Conservation (phyloP, 2,113 vertebrate genomes). For the Anoura caudifer region DNA sequence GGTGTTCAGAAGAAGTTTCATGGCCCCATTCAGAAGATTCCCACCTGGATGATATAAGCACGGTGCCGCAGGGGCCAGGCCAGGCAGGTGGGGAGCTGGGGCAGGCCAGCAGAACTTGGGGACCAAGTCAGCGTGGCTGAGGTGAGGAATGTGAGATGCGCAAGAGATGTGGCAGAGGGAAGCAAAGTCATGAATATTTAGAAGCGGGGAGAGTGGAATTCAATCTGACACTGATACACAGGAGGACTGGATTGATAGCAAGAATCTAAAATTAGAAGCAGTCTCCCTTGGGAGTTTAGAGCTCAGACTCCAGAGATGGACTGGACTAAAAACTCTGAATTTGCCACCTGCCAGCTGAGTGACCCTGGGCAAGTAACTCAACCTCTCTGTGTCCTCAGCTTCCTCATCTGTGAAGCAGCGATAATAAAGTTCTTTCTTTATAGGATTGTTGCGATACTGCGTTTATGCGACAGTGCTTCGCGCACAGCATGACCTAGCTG, state of each 20-base stretch:
- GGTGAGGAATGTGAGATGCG: conserved; percentile 28
- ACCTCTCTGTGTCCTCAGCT: neutral
- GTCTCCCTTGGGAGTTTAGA: neutral
- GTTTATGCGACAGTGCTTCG: neutral
- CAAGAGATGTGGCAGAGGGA: neutral
- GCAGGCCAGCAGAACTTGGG: neutral
- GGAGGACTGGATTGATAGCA: conserved; percentile 34
- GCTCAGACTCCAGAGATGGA: neutral
- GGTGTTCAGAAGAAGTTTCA: neutral
- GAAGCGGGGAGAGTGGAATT: conserved; percentile 53
- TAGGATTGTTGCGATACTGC: neutral
- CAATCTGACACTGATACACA: conserved; percentile 43
- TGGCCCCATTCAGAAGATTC: neutral
- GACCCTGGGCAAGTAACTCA: neutral
- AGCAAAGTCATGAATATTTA: conserved; percentile 63
- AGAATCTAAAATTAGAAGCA: conserved; percentile 69
- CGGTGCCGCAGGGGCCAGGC: neutral
- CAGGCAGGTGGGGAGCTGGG: neutral
- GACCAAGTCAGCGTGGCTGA: neutral
- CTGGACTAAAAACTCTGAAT: neutral
- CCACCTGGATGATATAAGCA: neutral
- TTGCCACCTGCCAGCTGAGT: neutral
- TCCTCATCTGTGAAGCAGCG: neutral
- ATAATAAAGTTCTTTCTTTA: neutral
- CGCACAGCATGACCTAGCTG: neutral